Conservation (phyloP, 2,113 vertebrate species). For the Aviceda subcristata region DNA sequence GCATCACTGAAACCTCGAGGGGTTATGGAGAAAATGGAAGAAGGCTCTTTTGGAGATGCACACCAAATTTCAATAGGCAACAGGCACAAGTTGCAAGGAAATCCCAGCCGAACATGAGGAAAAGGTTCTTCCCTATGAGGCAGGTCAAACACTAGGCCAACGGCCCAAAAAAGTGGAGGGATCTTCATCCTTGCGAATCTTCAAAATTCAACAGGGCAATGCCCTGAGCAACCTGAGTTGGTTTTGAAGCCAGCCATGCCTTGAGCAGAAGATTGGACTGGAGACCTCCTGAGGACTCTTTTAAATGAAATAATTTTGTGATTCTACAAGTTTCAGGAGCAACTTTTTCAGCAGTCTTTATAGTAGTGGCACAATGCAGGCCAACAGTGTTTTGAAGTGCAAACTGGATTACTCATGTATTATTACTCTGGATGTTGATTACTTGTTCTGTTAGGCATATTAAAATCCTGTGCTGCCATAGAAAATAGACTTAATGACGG, state of each 20-base stretch:
- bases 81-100: background rate
- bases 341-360: background rate
- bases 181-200: background rate
- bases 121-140: background rate
- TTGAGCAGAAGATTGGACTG: background rate
- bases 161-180: accelerated
- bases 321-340: background rate
- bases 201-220: background rate
- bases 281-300: background rate
- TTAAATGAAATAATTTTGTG: background rate
- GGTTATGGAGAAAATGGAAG: background rate
- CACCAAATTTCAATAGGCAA: background rate
- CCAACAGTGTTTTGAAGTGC: background rate
- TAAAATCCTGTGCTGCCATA: background rate
- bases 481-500: background rate
- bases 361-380: background rate
- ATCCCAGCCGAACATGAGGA: background rate
- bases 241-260: background rate
- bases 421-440: background rate
- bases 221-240: background rate
- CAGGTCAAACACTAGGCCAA: background rate
- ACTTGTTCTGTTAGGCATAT: background rate
- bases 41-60: background rate
- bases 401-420: background rate
- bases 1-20: background rate